Percentiles rank a stretch among this genome's conserved stretches.
phyloP scores from a whole-genome alignment of 2,113 vertebrate genomes.

The Lethenteron reissneri region DNA sequence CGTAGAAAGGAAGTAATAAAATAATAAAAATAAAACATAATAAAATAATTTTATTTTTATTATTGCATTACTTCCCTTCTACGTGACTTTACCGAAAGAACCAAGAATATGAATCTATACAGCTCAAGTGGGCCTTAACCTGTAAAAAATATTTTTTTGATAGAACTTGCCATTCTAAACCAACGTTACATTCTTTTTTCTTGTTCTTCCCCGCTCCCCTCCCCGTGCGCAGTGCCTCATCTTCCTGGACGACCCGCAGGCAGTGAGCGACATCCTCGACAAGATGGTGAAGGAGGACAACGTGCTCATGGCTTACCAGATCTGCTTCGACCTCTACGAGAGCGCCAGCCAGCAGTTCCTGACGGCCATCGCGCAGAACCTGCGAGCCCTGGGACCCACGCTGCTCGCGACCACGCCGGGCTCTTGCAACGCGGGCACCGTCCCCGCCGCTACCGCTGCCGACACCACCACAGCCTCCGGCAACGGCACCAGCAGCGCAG shows the following conservation, averaged over 20 bases:
- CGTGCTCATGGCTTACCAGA: slow-evolving; percentile 95
- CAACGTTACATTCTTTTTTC: not conserved
- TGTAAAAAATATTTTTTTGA: no score
- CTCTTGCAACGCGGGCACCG: slow-evolving; percentile 79
- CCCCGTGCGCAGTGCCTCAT: slow-evolving; percentile 52
- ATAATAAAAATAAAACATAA: no score
- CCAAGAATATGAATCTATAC: no score
- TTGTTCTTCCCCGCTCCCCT: slow-evolving; percentile 8
- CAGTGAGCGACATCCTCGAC: slow-evolving; percentile 90
- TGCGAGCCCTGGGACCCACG: slow-evolving; percentile 58
- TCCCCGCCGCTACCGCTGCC: slow-evolving; percentile 24
- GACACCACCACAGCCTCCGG: no score
- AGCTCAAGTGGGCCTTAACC: no score
- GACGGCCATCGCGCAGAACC: slow-evolving; percentile 87
- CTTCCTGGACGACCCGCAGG: slow-evolving; percentile 92
- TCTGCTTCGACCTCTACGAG: slow-evolving; percentile 95
- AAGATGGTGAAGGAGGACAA: slow-evolving; percentile 96
- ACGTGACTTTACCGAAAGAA: no score
- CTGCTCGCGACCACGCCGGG: slow-evolving; percentile 78
- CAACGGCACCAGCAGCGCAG: not conserved
- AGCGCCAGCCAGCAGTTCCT: slow-evolving; percentile 97
- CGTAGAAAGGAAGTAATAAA: no score
- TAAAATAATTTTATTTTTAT: no score
- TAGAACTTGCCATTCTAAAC: no score
- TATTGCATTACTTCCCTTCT: no score